A percentile compares a stretch with the other conserved stretches of the same genome.
phyloP scores from a whole-genome alignment of 2,888 invertebrate species.

The Hartigia nigra region DNA sequence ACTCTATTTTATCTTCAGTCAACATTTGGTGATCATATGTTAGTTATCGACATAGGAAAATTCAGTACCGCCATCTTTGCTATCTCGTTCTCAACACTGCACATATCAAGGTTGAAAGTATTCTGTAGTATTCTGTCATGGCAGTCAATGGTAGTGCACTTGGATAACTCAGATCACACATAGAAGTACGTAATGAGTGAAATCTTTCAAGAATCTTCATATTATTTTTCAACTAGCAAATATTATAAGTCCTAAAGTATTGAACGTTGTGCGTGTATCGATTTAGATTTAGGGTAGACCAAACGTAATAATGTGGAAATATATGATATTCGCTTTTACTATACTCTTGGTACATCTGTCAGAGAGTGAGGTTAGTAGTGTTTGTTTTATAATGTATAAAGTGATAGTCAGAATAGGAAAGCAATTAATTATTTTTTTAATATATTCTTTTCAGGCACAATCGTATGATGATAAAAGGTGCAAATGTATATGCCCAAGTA shows the following conservation, averaged over 20 bases:
- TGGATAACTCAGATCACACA: too few relatives aligned
- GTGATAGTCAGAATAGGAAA: background rate
- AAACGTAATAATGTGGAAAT: constrained; percentile 36
- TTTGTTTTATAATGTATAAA: background rate
- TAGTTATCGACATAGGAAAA: too few relatives aligned
- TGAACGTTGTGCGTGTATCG: background rate
- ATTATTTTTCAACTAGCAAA: background rate
- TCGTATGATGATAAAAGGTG: constrained; percentile 88
- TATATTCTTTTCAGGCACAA: constrained; percentile 70
- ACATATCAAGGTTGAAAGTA: too few relatives aligned
- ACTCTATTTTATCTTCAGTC: background rate
- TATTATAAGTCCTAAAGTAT: background rate
- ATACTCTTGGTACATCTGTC: constrained; percentile 33
- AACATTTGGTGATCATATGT: background rate
- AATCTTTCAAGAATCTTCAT: background rate
- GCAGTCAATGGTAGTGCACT: too few relatives aligned
- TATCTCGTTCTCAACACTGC: too few relatives aligned
- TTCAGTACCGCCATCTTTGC: too few relatives aligned
- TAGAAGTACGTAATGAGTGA: background rate
- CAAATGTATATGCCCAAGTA: constrained; percentile 87
- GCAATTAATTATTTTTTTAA: background rate
- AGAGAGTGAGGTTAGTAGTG: constrained; percentile 41
- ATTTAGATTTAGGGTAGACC: background rate
- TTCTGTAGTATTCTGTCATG: too few relatives aligned
- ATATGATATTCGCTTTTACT: constrained; percentile 21